phyloP scores from a whole-genome alignment of 2,797 vertebrate genomes.

The Sebastes reedi region DNA sequence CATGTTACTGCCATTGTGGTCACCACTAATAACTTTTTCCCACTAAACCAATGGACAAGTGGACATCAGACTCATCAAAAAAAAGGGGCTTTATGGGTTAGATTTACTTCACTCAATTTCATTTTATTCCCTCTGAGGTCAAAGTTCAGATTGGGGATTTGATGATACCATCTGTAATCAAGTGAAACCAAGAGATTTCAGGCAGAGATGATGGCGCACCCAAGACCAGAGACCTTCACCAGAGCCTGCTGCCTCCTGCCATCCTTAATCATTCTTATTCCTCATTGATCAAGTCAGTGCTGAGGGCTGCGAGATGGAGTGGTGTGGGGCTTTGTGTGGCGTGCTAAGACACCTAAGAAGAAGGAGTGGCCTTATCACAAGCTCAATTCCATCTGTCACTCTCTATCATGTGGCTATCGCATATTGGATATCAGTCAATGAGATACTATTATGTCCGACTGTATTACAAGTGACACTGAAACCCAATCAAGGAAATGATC shows the following conservation, averaged over 20 bases:
- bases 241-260: slow-evolving; percentile 22
- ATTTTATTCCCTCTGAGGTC: slow-evolving; percentile 55
- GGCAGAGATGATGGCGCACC: slow-evolving; percentile 11
- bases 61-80: slow-evolving; percentile 35
- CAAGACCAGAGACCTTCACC: slow-evolving; percentile 33
- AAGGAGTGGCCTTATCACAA: slow-evolving; percentile 28
- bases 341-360: slow-evolving; percentile 43
- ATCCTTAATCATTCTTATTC: slow-evolving; percentile 52
- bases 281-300: slow-evolving; percentile 49
- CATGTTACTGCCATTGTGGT: slow-evolving; percentile 24
- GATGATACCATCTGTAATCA: slow-evolving; percentile 65
- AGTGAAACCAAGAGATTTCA: slow-evolving; percentile 49
- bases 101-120: slow-evolving; percentile 59
- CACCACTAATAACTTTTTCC: slow-evolving; percentile 26
- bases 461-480: slow-evolving; percentile 58
- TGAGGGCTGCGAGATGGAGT: slow-evolving; percentile 38
- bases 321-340: slow-evolving; percentile 3
- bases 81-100: slow-evolving; percentile 1
- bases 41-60: slow-evolving; percentile 19
- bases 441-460: slow-evolving; percentile 58
- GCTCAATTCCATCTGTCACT: slow-evolving; percentile 43
- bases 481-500: slow-evolving; percentile 54
- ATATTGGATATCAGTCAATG: slow-evolving; percentile 55
- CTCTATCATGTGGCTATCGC: slow-evolving; percentile 38
- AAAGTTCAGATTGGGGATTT: slow-evolving; percentile 59